Base-by-base conservation (phyloP, 2,113 vertebrate genomes). In the Syngnathus scovelli region DNA sequence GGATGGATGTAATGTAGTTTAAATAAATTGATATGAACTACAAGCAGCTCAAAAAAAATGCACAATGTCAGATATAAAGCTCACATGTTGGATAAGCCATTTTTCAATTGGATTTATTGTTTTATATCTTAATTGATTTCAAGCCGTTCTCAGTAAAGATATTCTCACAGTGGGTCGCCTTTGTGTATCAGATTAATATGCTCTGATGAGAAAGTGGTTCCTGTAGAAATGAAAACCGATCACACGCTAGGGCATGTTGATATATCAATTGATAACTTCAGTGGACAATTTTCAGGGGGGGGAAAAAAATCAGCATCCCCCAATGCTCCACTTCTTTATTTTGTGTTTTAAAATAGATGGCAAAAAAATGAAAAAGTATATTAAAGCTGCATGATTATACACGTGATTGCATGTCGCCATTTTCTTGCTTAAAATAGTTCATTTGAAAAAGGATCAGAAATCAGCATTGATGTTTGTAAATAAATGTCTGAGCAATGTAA, bases 231-330 rank as follows among this genome's bases (percentile, higher is more conserved):
- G 66, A 66, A 64, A 46, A 65, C 60, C 21, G 60, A 56, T 67
- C 67, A 51, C 63, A 73, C 61, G 48, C 61, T 23, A 64, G 63
- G 70, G 27, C 39, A 41, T 64, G 69, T 74, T 74, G 62, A 68
- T 38, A 52, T 66, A 83, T 81, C 78, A 84, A 77, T 83, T 68
- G 81, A 86, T 85, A 58, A 68, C 75, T 63, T 69, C 61, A 64
- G 63, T 37, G 66, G 75, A 79, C 75, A 76, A 71, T 79, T 75
- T 70, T 68, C 56, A 72, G 62, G 70, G 71, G 21, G 1, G 5
- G 10, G 9, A 51, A 9, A 21, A 66, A 39, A 61, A 78, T 5
- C 19, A 55, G 73, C 75, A 77, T 78, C 70, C 75, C 75, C 63
- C 69, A 72, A 74, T 59, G n/a, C 68, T 75, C 72, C 63, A 38